phyloP scores from a whole-genome alignment of 1,140 invertebrate genomes.

The Lepidostoma basale region DNA sequence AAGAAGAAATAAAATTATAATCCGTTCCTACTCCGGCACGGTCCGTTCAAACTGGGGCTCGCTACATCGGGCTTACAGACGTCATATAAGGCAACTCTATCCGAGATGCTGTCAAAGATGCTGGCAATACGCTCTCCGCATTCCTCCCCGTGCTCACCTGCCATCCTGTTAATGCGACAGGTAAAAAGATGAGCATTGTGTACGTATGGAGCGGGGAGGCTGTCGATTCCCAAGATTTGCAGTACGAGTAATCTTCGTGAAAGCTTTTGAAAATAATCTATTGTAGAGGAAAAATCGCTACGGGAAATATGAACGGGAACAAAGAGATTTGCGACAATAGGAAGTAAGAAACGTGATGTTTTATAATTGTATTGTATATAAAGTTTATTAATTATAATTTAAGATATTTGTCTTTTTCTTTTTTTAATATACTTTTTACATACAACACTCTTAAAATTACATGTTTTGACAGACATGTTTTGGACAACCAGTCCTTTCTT shows the following conservation, averaged over 20 bases:
- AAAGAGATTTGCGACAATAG: not conserved
- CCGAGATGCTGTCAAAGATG: constrained; percentile 7
- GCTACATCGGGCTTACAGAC: too few relatives aligned
- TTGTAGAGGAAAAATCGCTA: constrained; percentile 4
- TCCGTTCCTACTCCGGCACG: too few relatives aligned
- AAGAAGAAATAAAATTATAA: too few relatives aligned
- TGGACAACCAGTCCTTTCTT: too few relatives aligned
- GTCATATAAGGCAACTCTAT: too few relatives aligned
- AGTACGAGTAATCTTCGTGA: constrained; percentile 7
- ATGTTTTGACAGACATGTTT: too few relatives aligned
- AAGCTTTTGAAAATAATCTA: constrained; percentile 23
- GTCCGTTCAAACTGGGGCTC: too few relatives aligned
- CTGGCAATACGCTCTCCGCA: not conserved
- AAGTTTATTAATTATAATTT: not conserved
- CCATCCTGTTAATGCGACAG: constrained; percentile 8
- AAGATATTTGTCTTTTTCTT: not conserved
- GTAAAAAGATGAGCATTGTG: constrained; percentile 1
- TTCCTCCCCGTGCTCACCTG: constrained; percentile 14
- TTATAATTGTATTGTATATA: not conserved
- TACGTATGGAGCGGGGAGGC: too few relatives aligned
- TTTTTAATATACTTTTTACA: too few relatives aligned
- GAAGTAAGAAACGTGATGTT: not conserved
- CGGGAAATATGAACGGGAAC: constrained; percentile 4
- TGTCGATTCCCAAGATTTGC: constrained; percentile 6
- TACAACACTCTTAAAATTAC: too few relatives aligned